phyloP scores from a whole-genome alignment of 2,888 invertebrate species.

The Ganaspis brasiliensis region DNA sequence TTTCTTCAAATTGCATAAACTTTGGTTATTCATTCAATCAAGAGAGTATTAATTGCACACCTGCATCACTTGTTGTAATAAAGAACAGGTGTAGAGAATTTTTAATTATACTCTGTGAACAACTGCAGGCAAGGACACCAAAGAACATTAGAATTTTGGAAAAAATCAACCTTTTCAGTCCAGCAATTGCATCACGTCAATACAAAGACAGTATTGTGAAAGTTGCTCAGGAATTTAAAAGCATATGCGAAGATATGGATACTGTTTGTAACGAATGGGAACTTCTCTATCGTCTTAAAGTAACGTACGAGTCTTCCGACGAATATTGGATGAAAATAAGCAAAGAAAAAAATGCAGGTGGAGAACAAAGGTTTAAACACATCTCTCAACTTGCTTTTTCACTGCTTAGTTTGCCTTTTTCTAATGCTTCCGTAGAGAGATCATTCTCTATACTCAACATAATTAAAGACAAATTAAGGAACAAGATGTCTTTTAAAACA shows the following conservation, averaged over 20 bases:
- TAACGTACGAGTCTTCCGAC: slow-evolving; percentile 24
- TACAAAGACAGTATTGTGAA: not conserved
- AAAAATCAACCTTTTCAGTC: slow-evolving; percentile 10
- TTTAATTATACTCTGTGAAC: not conserved
- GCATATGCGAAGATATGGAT: slow-evolving; percentile 28
- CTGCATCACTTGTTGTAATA: not conserved
- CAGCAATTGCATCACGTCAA: not conserved
- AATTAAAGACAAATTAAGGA: not conserved
- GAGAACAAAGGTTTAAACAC: slow-evolving; percentile 26
- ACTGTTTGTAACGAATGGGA: slow-evolving; percentile 41
- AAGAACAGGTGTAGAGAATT: not conserved
- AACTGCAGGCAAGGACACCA: not conserved
- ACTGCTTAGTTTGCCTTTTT: slow-evolving; percentile 56
- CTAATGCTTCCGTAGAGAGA: not conserved
- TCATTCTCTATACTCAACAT: not conserved
- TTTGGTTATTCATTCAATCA: slow-evolving; percentile 63
- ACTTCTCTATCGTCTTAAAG: slow-evolving; percentile 1
- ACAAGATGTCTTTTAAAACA: not conserved
- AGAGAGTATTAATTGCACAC: slow-evolving; percentile 38
- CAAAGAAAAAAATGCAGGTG: slow-evolving; percentile 44
- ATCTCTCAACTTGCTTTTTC: slow-evolving; percentile 40
- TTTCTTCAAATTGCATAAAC: slow-evolving; percentile 65
- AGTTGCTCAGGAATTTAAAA: slow-evolving; percentile 5
- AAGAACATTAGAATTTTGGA: not conserved
- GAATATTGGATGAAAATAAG: slow-evolving; percentile 32